These are phyloP conservation scores for Gorsachius goisagi DNA, from an alignment of 2,113 vertebrate genomes.

Conservation along the genomic window DNA sequence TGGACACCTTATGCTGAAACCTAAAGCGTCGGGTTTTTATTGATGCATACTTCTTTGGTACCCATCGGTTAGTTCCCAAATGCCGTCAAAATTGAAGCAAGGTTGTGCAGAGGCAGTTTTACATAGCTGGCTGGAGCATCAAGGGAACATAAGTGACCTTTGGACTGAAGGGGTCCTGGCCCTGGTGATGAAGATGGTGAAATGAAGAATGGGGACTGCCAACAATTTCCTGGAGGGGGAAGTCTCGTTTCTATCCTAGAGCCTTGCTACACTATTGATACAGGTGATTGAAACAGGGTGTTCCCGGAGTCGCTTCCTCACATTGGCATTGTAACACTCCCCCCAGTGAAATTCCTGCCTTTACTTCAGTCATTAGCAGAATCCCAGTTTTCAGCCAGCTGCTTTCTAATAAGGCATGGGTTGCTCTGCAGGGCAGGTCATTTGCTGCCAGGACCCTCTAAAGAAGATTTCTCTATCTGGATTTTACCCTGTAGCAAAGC, in stretches of 20 bases:
- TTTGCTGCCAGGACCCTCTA: not conserved
- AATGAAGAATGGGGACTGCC: not conserved
- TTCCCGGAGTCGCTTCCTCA: not conserved
- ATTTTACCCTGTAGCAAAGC: not conserved
- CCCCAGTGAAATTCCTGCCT: not conserved
- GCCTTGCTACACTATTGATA: not conserved
- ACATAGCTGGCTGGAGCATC: not conserved
- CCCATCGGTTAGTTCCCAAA: not conserved
- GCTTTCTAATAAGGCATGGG: not conserved
- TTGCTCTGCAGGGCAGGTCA: not conserved
- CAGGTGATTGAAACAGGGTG: not conserved
- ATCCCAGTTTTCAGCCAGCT: not conserved
- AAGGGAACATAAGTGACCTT: not conserved
- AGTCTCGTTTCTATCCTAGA: not conserved
- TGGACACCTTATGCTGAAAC: not conserved
- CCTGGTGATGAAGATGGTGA: not conserved
- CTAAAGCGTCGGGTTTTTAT: not conserved
- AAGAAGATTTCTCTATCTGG: slow-evolving; percentile 18
- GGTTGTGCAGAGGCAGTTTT: not conserved
- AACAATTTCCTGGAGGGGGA: not conserved
- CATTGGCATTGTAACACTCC: not conserved
- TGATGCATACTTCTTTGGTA: not conserved
- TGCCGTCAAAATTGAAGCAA: not conserved
- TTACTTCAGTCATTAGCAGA: not conserved
- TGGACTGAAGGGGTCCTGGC: not conserved